Evolutionary conservation across 2,797 vertebrate species (phyloP), one percentile per base, ranked within the genome.

Genomic region (Eidolon dupreanum): DNA sequence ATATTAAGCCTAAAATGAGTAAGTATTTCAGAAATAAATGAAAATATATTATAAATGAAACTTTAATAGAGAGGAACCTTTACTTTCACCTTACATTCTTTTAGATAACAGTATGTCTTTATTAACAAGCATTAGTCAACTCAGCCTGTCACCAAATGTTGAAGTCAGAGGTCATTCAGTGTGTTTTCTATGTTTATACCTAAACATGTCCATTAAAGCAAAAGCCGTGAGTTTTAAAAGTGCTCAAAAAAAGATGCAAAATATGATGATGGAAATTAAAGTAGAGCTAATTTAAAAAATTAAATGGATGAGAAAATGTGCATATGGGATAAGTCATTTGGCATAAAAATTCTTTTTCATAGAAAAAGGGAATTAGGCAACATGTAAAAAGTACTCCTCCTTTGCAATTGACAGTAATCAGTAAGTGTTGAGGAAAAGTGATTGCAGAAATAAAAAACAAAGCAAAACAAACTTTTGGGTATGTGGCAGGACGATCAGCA

Each of bases 371-470:
- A 96, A 92, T 93, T 68, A 96, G 74, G 61, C 77, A 94, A 53
- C 36, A 74, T 46, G 70, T 88, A 43, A 81, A 81, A 97, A 74
- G n/a, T 65, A 24, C 65, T 92, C 46, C 73, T 93, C n/a, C 70
- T 92, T 92, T 90, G 79, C 89, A 90, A 90, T 82, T 78, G 87
- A 90, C 46, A 88, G 77, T 93, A 95, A 96, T 98, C 93, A 96
- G 95, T 65, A 90, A 95, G 68, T 95, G 81, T 70, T 65, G 16
- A 90, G 93, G 41, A 83, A 86, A 93, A 90, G 70, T 97, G 78
- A 88, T 94, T 94, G 68, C 91, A 91, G 68, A 96, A 94, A 83
- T 89, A 49, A 16, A 70, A 91, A 93, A 73, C 59, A 28, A 96
- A 83, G 51, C 12, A 31, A 20, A 75, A 53, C 46, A 74, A 46